phyloP scores from a whole-genome alignment of 1,140 invertebrate species.

The Drosophila carrolli region DNA sequence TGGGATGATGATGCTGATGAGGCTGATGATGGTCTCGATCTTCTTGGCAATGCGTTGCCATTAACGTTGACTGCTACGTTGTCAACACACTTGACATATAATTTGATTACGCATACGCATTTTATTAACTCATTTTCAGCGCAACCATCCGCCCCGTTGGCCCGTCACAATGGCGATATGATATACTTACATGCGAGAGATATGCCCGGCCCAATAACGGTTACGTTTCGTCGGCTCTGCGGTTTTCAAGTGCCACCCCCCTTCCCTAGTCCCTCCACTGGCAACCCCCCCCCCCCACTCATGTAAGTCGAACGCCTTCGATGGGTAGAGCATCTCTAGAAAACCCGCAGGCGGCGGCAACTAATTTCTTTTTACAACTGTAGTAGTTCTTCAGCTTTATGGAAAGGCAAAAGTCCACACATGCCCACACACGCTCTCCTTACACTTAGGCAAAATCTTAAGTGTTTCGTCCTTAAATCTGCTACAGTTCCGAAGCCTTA shows the following conservation, averaged over 20 bases:
- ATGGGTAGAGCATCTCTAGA: conserved; percentile 1
- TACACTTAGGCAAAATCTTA: conserved; percentile 3
- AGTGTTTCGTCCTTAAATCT: neutral
- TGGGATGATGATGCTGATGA: conserved; percentile 24
- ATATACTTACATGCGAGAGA: conserved; percentile 56
- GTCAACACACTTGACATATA: conserved; percentile 83
- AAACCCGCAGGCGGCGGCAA: conserved; percentile 42
- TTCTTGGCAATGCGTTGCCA: conserved; percentile 35
- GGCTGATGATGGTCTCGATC: conserved; percentile 19
- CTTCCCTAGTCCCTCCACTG: too few relatives aligned
- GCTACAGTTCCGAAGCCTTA: neutral
- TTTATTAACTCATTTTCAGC: conserved; percentile 82
- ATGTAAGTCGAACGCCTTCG: neutral
- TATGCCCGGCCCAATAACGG: conserved; percentile 66
- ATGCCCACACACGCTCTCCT: neutral
- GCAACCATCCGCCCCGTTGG: conserved; percentile 7
- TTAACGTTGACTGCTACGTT: conserved; percentile 78
- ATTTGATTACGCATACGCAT: conserved; percentile 83
- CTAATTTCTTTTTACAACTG: conserved; percentile 81
- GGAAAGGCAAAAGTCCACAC: conserved; percentile 34
- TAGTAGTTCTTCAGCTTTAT: conserved; percentile 73
- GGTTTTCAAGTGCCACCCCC: conserved; percentile 41
- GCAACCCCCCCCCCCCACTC: neutral
- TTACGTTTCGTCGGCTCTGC: conserved; percentile 46
- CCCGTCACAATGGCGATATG: conserved; percentile 69